phyloP scores from a whole-genome alignment of 2,113 vertebrate species.

The Chroicocephalus ridibundus region DNA sequence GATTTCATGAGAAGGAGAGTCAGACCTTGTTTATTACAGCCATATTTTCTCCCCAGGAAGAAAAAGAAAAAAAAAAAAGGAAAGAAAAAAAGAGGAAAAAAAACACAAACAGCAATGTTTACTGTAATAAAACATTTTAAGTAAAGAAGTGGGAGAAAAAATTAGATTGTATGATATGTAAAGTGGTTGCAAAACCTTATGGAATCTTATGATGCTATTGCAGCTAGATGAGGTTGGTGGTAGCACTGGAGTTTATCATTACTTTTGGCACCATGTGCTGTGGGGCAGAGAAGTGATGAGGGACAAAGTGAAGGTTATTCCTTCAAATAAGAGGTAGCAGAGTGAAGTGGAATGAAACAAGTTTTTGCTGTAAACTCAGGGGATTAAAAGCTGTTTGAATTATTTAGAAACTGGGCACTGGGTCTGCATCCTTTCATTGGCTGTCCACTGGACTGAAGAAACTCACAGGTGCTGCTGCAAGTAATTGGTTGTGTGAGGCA shows the following conservation, averaged over 20 bases:
- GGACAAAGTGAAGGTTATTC: conserved; percentile 48
- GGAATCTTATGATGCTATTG: background rate
- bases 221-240: background rate
- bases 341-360: conserved; percentile 51
- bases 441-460: background rate
- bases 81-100: background rate
- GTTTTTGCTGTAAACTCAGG: conserved; percentile 40
- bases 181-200: background rate
- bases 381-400: conserved; percentile 15
- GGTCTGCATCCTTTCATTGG: background rate
- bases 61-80: background rate
- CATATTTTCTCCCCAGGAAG: conserved; percentile 16
- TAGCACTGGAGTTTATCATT: background rate
- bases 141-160: background rate
- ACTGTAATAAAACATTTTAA: conserved; percentile 49
- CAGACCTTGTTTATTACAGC: conserved; percentile 49
- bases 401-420: conserved; percentile 28
- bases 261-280: background rate
- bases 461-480: background rate
- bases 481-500: background rate
- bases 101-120: background rate
- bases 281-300: background rate
- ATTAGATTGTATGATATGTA: background rate
- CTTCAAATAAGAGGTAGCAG: conserved; percentile 28
- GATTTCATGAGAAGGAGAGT: conserved; percentile 42